phyloP scores from a whole-genome alignment of 2,888 invertebrate genomes.

The Therioaphis trifolii region DNA sequence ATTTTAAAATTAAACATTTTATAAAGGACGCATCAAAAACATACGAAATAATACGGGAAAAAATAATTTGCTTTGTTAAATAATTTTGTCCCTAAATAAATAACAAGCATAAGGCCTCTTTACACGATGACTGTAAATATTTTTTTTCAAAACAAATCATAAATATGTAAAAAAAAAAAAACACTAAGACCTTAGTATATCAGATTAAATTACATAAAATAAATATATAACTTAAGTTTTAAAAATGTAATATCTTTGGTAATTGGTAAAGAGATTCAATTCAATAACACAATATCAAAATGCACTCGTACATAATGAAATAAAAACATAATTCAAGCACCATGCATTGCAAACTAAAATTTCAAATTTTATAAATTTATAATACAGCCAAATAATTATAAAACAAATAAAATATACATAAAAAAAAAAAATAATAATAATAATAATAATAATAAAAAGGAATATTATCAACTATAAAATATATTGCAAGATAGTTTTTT shows the following conservation, averaged over 20 bases:
- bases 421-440: slow-evolving; percentile 19
- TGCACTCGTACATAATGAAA: not conserved
- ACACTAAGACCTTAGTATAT: slow-evolving; percentile 1
- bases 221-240: slow-evolving; percentile 16
- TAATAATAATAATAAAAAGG: not conserved
- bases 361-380: slow-evolving; percentile 21
- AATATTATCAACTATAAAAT: slow-evolving; percentile 20
- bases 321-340: slow-evolving; percentile 46
- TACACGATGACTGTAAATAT: not conserved
- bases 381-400: slow-evolving; percentile 34
- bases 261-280: slow-evolving; percentile 41
- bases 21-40: too few relatives aligned
- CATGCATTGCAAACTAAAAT: slow-evolving; percentile 41
- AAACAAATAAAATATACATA: slow-evolving; percentile 17
- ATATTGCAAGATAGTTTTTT: not conserved
- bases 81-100: too few relatives aligned
- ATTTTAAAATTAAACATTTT: too few relatives aligned
- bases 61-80: too few relatives aligned
- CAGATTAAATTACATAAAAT: slow-evolving; percentile 3
- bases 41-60: too few relatives aligned
- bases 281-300: slow-evolving; percentile 25
- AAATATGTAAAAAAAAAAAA: slow-evolving; percentile 18
- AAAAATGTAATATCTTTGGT: slow-evolving; percentile 48
- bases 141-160: slow-evolving; percentile 6
- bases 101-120: too few relatives aligned